Evolutionary conservation across 2,113 vertebrate species (phyloP), one percentile per base, ranked within the genome.

Genomic region (Echinops telfairi): DNA sequence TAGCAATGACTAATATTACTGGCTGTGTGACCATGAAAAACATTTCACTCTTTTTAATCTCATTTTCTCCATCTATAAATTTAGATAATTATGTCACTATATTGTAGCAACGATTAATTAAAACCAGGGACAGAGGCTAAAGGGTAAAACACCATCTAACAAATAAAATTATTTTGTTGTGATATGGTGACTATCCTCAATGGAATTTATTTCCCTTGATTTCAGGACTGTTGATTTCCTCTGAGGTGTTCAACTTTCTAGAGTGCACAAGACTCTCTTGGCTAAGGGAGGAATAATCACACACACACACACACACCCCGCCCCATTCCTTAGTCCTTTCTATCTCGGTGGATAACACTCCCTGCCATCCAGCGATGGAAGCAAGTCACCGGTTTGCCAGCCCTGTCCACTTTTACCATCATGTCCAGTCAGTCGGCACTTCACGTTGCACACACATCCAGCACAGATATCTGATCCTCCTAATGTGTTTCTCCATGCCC

Each of bases 191-290:
- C 19, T 82, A 20, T 60, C 15, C 70, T 83, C 57, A 22, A 2
- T 80, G n/a, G 40, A 77, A 86, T 47, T 4, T 33, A 27, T 77
- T 92, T 90, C 47, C 71, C 80, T 53, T 94, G 27, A 33, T 79
- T 29, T 79, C 78, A 15, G 20, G n/a, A 1, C 36, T 22, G 68
- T 86, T 66, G 25, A 53, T 53, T 89, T 92, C 23, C 62, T 90
- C 38, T 75, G 22, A 70, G 68, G 27, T 25, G 60, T 57, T 58
- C 57, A 64, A 6, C 29, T 64, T 81, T 86, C 27, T 29, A 11
- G 29, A 23, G 19, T 53, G 5, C 47, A 53, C 47, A 53, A 9
- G 47, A 53, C 47, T 20, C 22, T 62, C 60, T 62, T 19, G 60
- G 60, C 33, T n/a, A 86, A 16, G 20, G 40, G 22, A 66, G 53